Base-by-base conservation (phyloP, 2,113 vertebrate species). In the Scomber colias region DNA sequence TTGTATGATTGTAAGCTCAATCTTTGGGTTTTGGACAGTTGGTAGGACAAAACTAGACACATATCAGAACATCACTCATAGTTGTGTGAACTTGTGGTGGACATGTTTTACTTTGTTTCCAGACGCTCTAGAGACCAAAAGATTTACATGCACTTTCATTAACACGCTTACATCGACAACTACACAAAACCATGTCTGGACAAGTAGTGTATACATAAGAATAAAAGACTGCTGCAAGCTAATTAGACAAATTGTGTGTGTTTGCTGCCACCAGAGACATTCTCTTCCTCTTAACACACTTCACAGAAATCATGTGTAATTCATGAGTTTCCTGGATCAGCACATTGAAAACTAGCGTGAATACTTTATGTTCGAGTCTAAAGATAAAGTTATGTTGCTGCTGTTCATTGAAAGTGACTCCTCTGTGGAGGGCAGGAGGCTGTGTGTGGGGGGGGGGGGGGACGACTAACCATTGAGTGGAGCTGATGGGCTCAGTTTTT, bases 391-490 rank as follows among this genome's bases (percentile, higher is more conserved):
- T 3, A 17, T 3, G 21, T 35, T 2, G 46, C 55, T 51, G 7
- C 8, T 17, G 62, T 24, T 68, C 27, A 44, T 75, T n/a, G 2
- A 48, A 17, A 17, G 44, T 60, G 62, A 63, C 50, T 72, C 27
- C 12, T 71, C 50, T 16, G 19, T 21, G 27, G 53, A 35, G 35
- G 60, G 19, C 27, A 31, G 60, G 6, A 27, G 15, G 61, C 45
- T 66, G 69, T 11, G 27, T 44, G 24, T 30, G 44, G 40, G 3
- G 21, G 69, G 5, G 27, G 50, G 24, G 45, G 44, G 40, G 3
- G 21, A 31, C 15, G 46, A 67, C 62, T 60, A 53, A 72, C 61
- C 35, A 68, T 15, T 24, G 27, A 71, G n/a, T 59, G 21, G 50
- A 17, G 30, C 27, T 49, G 14, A 63, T 3, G 9, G 56, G 2